phyloP scores from a whole-genome alignment of 2,797 vertebrate genomes.

The Enteromius afrohamiltoni region DNA sequence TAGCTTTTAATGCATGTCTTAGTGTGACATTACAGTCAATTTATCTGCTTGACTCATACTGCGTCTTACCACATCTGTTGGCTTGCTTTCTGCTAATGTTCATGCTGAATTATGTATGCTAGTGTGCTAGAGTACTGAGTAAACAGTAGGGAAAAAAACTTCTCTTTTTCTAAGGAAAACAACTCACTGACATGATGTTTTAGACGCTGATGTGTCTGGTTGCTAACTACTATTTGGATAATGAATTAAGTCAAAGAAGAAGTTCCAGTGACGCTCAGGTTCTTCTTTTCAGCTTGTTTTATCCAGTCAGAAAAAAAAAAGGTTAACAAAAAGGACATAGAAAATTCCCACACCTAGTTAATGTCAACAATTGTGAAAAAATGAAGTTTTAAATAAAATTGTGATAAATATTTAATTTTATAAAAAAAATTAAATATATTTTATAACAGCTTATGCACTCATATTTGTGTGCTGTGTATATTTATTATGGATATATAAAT shows the following conservation, averaged over 20 bases:
- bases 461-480: no score
- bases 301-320: background rate
- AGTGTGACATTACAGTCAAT: background rate
- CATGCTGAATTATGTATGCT: background rate
- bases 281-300: background rate
- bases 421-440: no score
- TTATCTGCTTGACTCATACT: background rate
- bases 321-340: no score
- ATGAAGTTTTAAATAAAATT: no score
- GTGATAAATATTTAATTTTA: no score
- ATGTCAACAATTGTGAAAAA: no score
- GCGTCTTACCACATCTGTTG: background rate
- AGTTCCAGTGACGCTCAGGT: background rate
- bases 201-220: background rate
- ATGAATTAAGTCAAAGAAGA: background rate
- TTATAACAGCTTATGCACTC: no score
- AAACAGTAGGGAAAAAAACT: background rate
- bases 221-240: background rate
- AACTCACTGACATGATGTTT: background rate
- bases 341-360: no score
- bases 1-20: slow-evolving; percentile 30
- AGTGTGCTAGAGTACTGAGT: background rate
- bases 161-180: background rate
- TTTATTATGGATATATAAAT: no score
- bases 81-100: background rate